A percentile compares a stretch with the other conserved stretches of the same genome.
Evolutionary conservation across 2,797 vertebrate genomes (phyloP).

Genomic region (Phrynocephalus vlangalii): DNA sequence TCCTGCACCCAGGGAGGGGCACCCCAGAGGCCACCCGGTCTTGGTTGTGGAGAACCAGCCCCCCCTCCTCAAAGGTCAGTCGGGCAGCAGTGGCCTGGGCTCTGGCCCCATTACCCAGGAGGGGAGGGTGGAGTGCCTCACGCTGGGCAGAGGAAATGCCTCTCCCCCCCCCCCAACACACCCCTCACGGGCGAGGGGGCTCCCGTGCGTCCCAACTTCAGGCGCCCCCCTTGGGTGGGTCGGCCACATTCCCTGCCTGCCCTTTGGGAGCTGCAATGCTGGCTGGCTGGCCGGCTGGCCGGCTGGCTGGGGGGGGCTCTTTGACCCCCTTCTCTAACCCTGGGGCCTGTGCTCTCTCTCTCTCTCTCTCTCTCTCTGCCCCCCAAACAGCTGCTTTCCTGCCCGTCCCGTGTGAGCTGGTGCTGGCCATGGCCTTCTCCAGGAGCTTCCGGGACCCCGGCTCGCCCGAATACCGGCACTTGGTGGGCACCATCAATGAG

Average conservation of each 20-base stretch:
- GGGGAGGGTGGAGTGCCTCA: not conserved
- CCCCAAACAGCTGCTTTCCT: not conserved
- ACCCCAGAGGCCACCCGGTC: conserved; percentile 34
- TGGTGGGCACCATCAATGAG: conserved; percentile 58
- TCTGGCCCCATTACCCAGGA: too few relatives aligned
- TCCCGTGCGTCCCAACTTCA: too few relatives aligned
- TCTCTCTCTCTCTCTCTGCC: rapidly evolving
- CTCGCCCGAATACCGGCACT: rapidly evolving
- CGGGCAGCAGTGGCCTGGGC: not conserved
- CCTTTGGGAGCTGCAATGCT: too few relatives aligned
- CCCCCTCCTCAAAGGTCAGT: conserved; percentile 68
- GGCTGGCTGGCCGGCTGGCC: too few relatives aligned
- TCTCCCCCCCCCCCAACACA: too few relatives aligned
- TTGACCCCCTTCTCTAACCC: too few relatives aligned
- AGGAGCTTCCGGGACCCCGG: not conserved
- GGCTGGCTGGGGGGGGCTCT: rapidly evolving
- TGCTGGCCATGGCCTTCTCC: conserved; percentile 50
- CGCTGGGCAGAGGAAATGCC: too few relatives aligned
- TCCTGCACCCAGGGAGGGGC: not conserved
- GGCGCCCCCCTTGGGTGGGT: too few relatives aligned
- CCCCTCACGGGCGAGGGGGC: too few relatives aligned
- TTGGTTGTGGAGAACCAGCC: conserved; percentile 72
- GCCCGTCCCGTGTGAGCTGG: conserved; percentile 60
- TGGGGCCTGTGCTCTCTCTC: too few relatives aligned
- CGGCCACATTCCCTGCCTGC: too few relatives aligned